Base-by-base conservation (phyloP, 2,113 vertebrate species). In the Xyrauchen texanus region DNA sequence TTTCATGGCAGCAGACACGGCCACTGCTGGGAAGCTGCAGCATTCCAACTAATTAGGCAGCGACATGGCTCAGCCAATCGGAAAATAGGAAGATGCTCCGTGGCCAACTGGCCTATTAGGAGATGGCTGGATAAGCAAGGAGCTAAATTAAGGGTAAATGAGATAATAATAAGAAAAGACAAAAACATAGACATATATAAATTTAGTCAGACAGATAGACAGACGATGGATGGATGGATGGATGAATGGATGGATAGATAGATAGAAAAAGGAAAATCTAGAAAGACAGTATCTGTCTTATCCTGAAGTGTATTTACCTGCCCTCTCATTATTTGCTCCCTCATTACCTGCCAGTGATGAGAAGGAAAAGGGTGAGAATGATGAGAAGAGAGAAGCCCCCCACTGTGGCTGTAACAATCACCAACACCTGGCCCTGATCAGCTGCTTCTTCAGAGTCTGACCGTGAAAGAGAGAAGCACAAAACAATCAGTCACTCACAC, bases 291-390 rank as follows among this genome's bases (percentile, higher is more conserved):
- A 67, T 61, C 55, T 73, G 15, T 61, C 60, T 6, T 63, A 42
- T 62, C 7, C 47, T 55, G 47, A 7, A 60, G 70, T 10, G 4
- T 47, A 71, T 61, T 47, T 13, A 61, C 57, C n/a, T 73, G 57
- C 44, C n/a, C 55, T 15, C 42, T 61, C 6, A 49, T 73, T 61
- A 73, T 73, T 62, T 62, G 57, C 57, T 49, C 57, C 60, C 60
- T 68, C 10, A 62, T 93, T 94, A 99, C 97, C 97, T 94, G 73
- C 97, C 97, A 52, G 97, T 99, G 89, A 99, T 99, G 77, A 99
- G 92, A 87, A 98, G 96, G 91, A 99, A 99, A 75, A 99, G 92
- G 13, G 96, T 99, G 46, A 99, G 96, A 86, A 99, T 98, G 88
- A 99, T 93, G 11, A 99, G 86, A 11, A 98, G 94, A 34, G 97